Evolutionary conservation across 2,797 vertebrate genomes (phyloP).

Genomic region (Hemitrygon akajei): DNA sequence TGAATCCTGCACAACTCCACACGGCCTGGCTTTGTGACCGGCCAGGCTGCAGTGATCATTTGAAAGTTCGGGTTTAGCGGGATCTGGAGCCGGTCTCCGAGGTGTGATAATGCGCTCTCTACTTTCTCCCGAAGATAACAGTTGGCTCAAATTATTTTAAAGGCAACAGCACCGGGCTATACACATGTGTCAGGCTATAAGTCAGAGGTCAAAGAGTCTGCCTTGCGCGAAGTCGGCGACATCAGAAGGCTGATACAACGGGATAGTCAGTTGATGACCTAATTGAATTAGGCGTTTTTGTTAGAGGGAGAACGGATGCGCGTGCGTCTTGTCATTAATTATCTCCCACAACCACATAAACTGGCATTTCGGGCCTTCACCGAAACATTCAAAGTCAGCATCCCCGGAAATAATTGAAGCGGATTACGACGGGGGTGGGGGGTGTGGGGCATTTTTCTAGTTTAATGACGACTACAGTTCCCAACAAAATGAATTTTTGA

Average conservation of each 20-base stretch:
- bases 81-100: constrained; percentile 37
- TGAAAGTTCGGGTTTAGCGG: constrained; percentile 36
- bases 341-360: constrained; percentile 52
- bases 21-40: background rate
- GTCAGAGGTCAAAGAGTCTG: constrained; percentile 58
- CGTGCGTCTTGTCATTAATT: constrained; percentile 62
- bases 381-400: no score
- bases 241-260: constrained; percentile 51
- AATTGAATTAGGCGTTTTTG: constrained; percentile 62
- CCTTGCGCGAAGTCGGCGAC: constrained; percentile 49
- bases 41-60: background rate
- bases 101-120: constrained; percentile 35
- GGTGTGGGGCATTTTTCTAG: constrained; percentile 41
- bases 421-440: constrained; percentile 39
- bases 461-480: constrained; percentile 58
- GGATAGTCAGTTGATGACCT: constrained; percentile 56
- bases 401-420: constrained; percentile 53
- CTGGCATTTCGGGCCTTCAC: background rate
- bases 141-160: constrained; percentile 53
- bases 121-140: constrained; percentile 48
- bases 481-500: constrained; percentile 52
- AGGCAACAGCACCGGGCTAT: constrained; percentile 40
- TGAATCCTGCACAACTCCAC: no score
- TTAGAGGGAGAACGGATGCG: constrained; percentile 53
- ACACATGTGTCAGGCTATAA: constrained; percentile 46